Evolutionary conservation across 2,888 invertebrate genomes (phyloP).

Genomic region (Hirtodrosophila confusa): DNA sequence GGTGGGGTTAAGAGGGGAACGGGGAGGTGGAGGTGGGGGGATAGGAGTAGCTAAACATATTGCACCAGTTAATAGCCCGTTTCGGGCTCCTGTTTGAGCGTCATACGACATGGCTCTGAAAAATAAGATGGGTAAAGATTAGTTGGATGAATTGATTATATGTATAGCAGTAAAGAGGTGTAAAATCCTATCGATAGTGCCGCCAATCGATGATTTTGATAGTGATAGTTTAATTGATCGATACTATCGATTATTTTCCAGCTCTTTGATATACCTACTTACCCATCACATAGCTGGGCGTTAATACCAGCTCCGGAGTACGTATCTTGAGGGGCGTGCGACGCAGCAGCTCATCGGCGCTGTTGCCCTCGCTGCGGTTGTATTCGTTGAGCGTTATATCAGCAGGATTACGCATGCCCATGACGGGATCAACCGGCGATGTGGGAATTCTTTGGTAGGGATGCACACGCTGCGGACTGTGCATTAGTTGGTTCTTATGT

Average conservation of each 20-base stretch:
- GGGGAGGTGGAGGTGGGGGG: slow-evolving; percentile 1
- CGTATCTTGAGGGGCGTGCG: slow-evolving; percentile 82
- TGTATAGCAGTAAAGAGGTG: background rate
- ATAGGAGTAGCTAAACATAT: slow-evolving; percentile 31
- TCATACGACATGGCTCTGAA: slow-evolving; percentile 82
- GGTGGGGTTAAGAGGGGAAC: slow-evolving; percentile 12
- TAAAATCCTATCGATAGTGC: too few relatives aligned
- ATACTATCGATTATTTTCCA: too few relatives aligned
- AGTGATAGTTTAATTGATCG: too few relatives aligned
- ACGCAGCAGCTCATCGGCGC: slow-evolving; percentile 79
- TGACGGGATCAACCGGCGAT: slow-evolving; percentile 55
- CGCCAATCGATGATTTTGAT: too few relatives aligned
- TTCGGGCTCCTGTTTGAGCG: slow-evolving; percentile 84
- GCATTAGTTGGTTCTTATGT: slow-evolving; percentile 61
- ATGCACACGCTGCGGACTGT: slow-evolving; percentile 66
- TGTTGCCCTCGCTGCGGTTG: slow-evolving; percentile 77
- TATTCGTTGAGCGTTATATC: slow-evolving; percentile 84
- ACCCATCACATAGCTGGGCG: slow-evolving; percentile 71
- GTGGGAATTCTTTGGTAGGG: slow-evolving; percentile 68
- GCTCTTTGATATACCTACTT: slow-evolving; percentile 22
- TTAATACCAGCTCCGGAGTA: slow-evolving; percentile 66
- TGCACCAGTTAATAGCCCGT: slow-evolving; percentile 81
- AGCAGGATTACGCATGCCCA: slow-evolving; percentile 79
- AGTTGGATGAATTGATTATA: background rate
- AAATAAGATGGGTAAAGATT: slow-evolving; percentile 1